Base-by-base conservation (phyloP, 2,113 vertebrate species). In the Notothenia rossii region DNA sequence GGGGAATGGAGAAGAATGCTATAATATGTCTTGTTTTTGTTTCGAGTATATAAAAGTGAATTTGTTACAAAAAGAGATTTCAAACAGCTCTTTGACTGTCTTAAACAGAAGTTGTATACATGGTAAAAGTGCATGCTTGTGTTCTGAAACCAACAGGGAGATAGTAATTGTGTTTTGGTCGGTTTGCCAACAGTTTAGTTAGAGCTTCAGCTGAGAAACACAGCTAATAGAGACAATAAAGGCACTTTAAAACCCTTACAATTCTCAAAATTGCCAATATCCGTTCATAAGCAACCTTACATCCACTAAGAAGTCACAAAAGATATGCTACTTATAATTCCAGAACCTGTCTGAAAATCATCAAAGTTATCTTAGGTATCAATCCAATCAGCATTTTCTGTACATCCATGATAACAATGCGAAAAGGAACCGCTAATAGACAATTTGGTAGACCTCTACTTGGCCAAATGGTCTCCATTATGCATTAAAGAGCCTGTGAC, bases 21-120 rank as follows among this genome's bases (percentile, higher is more conserved):
- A 60, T 48, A 13, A 59, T 65, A 13, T 46, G 20, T 61, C 13
- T 49, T 33, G 7, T 36, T 60, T 54, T 70, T 13, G 12, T 40
- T 48, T 48, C 40, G 18, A 66, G 54, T 48, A 67, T 50, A 66
- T 36, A 1, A 62, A 22, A 11, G 13, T 56, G 43, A 1, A 20
- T 82, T 53, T 54, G 18, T 60, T 13, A 76, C 1, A 59, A 20
- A 60, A 60, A 53, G 12, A 49, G 12, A 29, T n/a, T 65, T 14
- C 14, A 13, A 18, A 36, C 18, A 10, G 13, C 22, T 45, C 56
- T 58, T 12, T 60, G 53, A 46, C 4, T 1, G 58, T 15, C 6
- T 22, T 66, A 46, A 18, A 10, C n/a, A 15, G 40, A 48, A 14
- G 10, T 18, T 4, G 7, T 7, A 40, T 40, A 40, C 36, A 43